Base-by-base conservation (phyloP, 1,140 invertebrate genomes). In the Melanaphis sacchari region DNA sequence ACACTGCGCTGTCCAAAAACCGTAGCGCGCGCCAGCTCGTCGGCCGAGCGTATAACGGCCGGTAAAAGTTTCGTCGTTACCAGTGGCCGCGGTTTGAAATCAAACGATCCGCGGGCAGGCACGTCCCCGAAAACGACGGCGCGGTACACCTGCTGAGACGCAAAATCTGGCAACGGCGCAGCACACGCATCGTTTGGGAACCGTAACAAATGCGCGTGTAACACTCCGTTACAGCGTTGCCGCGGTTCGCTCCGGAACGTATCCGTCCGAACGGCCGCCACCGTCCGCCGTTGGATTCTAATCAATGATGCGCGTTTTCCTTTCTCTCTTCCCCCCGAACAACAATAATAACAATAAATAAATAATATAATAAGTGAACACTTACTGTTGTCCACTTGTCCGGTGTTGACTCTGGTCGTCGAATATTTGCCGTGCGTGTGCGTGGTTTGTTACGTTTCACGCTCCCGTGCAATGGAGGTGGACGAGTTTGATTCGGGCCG, bases 401-500 rank as follows among this genome's bases (percentile, higher is more conserved):
- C 15, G 52, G 22, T 15, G 46, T 22, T 15, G 22, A 24, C 7
- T 31, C 22, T 31, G 36, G 40, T 59, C 24, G 0, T 54, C 24
- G 24, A 59, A 36, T 54, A 24, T 59, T 90, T 90, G 0, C 8
- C 46, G n/a, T 3, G n/a, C 54, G 46, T 40, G 49, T 54, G 36
- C 8, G 36, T 59, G 2, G 15, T 31, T 36, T 38, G 24, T 52
- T 54, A 9, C 9, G 36, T 36, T 90, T 54, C 18, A 4, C 15
- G 36, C 36, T 90, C 49, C 7, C 76, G 41, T 38, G 38, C 26
- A 22, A 98, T 98, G 97, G 97, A 98, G 95, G 96, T 97, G 85
- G 97, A 98, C 95, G 97, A 98, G 96, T 97, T 97, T 94, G 97
- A 97, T 95, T 97, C 97, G 36, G 97, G 97, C 36, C 97, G 97